Percentiles rank a stretch among this genome's conserved stretches.
phyloP scores from a whole-genome alignment of 1,140 invertebrate genomes.

The Drosophila aff. region DNA sequence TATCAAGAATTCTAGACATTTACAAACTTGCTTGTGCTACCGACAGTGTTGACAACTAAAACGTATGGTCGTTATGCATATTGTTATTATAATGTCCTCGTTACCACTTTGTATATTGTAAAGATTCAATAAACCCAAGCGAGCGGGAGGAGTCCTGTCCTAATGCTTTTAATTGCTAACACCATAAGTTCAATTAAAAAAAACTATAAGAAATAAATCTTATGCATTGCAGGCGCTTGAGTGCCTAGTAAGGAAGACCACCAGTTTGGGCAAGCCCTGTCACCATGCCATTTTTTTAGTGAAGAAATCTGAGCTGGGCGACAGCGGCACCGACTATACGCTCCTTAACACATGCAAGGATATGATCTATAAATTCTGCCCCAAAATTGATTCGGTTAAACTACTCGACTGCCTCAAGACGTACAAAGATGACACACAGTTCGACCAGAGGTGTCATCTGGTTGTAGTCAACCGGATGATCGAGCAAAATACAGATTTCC shows the following conservation, averaged over 20 bases:
- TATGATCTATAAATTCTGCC: slow-evolving; percentile 93
- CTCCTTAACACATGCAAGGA: slow-evolving; percentile 92
- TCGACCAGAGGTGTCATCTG: slow-evolving; percentile 94
- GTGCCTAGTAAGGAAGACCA: slow-evolving; percentile 91
- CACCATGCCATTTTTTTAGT: slow-evolving; percentile 93
- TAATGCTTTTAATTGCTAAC: no score
- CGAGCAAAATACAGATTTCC: slow-evolving; percentile 96
- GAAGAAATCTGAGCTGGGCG: slow-evolving; percentile 93
- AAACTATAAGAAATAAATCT: no score
- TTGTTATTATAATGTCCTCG: no score
- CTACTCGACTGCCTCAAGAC: slow-evolving; percentile 91
- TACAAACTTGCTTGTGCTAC: no score
- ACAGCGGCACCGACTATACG: slow-evolving; percentile 94
- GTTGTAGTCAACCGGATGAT: slow-evolving; percentile 95
- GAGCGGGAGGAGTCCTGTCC: no score
- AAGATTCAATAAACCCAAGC: no score
- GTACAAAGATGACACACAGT: slow-evolving; percentile 92
- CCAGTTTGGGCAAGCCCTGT: slow-evolving; percentile 89
- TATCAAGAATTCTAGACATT: no score
- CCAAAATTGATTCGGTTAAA: slow-evolving; percentile 88
- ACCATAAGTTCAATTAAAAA: no score
- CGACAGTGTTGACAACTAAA: no score
- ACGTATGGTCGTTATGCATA: no score
- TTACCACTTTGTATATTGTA: no score
- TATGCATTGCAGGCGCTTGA: slow-evolving; percentile 90